Evolutionary conservation across 2,113 vertebrate species (phyloP).

Genomic region (Heptranchias perlo): DNA sequence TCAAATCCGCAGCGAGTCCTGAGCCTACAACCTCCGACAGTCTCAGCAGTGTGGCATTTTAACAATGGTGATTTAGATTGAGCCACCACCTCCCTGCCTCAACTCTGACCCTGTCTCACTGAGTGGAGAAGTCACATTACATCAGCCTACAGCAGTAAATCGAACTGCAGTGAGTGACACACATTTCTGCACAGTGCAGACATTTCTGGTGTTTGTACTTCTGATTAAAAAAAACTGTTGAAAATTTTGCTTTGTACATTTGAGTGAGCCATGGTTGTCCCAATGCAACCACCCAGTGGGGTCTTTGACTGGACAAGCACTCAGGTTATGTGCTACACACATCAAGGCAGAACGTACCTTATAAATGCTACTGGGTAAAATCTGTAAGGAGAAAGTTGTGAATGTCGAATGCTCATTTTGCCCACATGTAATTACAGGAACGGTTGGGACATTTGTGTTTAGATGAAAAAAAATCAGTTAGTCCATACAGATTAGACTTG

Average conservation of each 20-base stretch:
- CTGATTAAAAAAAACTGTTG: neutral
- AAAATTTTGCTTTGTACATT: neutral
- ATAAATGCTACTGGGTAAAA: neutral
- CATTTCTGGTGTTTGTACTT: neutral
- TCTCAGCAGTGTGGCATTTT: neutral
- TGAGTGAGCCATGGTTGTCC: neutral
- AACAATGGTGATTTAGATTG: neutral
- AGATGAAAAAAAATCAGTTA: neutral
- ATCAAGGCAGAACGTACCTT: neutral
- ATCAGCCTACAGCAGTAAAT: neutral
- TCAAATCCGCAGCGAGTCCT: neutral
- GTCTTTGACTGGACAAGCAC: too few relatives aligned
- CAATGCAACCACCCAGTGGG: too few relatives aligned
- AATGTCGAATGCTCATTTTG: neutral
- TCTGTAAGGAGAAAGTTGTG: neutral
- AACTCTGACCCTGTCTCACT: neutral
- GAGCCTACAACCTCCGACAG: too few relatives aligned
- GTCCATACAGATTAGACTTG: neutral
- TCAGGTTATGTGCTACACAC: too few relatives aligned
- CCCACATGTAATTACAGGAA: neutral
- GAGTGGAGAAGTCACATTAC: neutral
- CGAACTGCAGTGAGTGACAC: neutral
- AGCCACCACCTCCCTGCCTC: neutral
- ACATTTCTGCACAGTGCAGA: neutral
- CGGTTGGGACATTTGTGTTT: neutral